Evolutionary conservation across 2,888 invertebrate genomes (phyloP).

Genomic region (Electrophaes corylata): DNA sequence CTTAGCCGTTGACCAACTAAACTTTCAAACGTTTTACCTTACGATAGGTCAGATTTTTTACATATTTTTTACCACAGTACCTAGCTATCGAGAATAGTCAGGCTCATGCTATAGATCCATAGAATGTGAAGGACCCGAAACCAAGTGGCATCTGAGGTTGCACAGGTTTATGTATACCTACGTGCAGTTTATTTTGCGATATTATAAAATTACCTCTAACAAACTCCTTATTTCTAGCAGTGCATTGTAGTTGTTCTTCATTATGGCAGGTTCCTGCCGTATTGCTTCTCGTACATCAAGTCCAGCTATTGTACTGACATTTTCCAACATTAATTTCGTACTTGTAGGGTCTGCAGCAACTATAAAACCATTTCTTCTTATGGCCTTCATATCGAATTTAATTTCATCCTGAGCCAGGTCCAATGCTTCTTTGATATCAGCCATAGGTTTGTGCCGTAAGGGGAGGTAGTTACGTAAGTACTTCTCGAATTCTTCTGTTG

Average conservation of each 20-base stretch:
- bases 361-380: constrained; percentile 85
- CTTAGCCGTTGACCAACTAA: too few species aligned
- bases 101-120: too few species aligned
- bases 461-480: constrained; percentile 70
- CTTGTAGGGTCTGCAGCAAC: constrained; percentile 84
- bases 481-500: constrained; percentile 64
- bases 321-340: constrained; percentile 80
- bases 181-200: neutral
- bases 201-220: constrained; percentile 66
- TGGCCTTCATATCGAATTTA: constrained; percentile 77
- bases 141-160: too few species aligned
- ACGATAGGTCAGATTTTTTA: too few species aligned
- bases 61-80: too few species aligned
- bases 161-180: too few species aligned
- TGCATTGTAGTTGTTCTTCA: constrained; percentile 84
- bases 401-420: constrained; percentile 82
- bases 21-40: too few species aligned
- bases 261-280: constrained; percentile 84
- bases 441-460: constrained; percentile 70
- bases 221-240: constrained; percentile 81
- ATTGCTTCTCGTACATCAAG: constrained; percentile 82
- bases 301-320: constrained; percentile 81
- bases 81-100: too few species aligned
- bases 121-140: too few species aligned
- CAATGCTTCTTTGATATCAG: constrained; percentile 81